Evolutionary conservation across 2,797 vertebrate species (phyloP), one percentile per base, ranked within the genome.

Genomic region (Hippocampus kuda): DNA sequence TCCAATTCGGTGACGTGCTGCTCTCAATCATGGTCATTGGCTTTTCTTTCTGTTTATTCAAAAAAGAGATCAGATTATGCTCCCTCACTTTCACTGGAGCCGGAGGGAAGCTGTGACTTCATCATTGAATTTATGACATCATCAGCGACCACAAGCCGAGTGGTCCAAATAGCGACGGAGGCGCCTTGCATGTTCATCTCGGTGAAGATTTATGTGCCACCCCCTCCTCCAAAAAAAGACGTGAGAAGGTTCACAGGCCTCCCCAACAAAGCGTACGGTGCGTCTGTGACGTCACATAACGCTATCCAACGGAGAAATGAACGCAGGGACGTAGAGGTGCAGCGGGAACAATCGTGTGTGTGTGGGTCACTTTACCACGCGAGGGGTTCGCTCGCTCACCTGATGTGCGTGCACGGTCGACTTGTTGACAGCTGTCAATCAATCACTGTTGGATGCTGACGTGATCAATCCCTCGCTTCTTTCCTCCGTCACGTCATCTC

Each of bases 1-100:
- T 68, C 46, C 24, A 46, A 41, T 49, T 44, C 56, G 48, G 46
- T 73, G 72, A 71, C 67, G 54, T 72, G 22, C 26, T 10, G 26
- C 8, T 49, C 26, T 41, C 34, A 41, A 62, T 41, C 34, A 10
- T 4, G 9, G 26, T 16, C 7, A 10, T 5, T 48, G 1, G 5
- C 49, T 51, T 51, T 51, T 51, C 49, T 20, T 13, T 1, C 22
- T 24, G 53, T 12, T 54, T 10, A 54, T 54, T 22, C 22, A 7
- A 1, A 38, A 38, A 38, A 38, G 6, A 8, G 34, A 38, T 38
- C 7, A 38, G 46, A 48, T 48, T 13, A 48, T 48, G n/a, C 10
- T 10, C 53, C 2, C 51, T 53, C 51, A 53, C 51, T 8, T 53
- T 53, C 22, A n/a, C 2, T 22, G 9, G 7, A 9, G 22, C 51